phyloP scores from a whole-genome alignment of 2,797 vertebrate genomes.

The Melanotaenia trifasciata region DNA sequence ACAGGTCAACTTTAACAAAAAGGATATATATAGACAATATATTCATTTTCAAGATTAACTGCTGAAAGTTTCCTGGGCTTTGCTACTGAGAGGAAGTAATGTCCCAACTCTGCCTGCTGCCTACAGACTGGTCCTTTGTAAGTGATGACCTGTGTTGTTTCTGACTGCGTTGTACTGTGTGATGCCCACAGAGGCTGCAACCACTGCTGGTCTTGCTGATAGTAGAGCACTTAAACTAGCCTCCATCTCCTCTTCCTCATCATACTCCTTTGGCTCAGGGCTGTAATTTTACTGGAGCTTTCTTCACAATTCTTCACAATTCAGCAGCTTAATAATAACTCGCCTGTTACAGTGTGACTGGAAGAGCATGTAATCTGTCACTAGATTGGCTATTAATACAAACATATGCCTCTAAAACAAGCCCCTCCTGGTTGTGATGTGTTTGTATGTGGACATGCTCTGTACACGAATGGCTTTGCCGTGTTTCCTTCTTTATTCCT shows the following conservation, averaged over 20 bases:
- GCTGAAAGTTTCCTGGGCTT: slow-evolving; percentile 32
- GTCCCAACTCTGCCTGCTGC: slow-evolving; percentile 72
- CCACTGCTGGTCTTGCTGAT: slow-evolving; percentile 51
- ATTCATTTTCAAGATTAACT: slow-evolving; percentile 6
- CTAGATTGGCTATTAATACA: slow-evolving; percentile 38
- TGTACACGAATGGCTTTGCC: slow-evolving; percentile 45
- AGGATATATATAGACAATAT: slow-evolving; percentile 3
- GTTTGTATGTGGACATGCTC: slow-evolving; percentile 49
- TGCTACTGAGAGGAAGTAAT: slow-evolving; percentile 64
- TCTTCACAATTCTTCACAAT: slow-evolving; percentile 37
- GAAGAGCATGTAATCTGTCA: slow-evolving; percentile 61
- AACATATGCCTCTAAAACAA: slow-evolving; percentile 48
- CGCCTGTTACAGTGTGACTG: slow-evolving; percentile 36
- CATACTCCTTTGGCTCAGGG: slow-evolving; percentile 78
- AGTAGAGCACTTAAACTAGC: slow-evolving; percentile 66
- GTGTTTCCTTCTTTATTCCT: slow-evolving; percentile 54
- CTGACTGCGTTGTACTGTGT: slow-evolving; percentile 60
- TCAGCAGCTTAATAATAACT: slow-evolving; percentile 53
- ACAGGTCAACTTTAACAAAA: background rate
- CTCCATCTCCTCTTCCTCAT: slow-evolving; percentile 55
- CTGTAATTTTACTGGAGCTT: slow-evolving; percentile 65
- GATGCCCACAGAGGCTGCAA: slow-evolving; percentile 59
- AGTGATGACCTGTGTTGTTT: slow-evolving; percentile 73
- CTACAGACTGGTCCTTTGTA: slow-evolving; percentile 80
- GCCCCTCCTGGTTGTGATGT: slow-evolving; percentile 45